These are phyloP conservation scores for Caenorhabditis macrosperma DNA, from an alignment of 2,888 invertebrate genomes.

Conservation along the genomic window DNA sequence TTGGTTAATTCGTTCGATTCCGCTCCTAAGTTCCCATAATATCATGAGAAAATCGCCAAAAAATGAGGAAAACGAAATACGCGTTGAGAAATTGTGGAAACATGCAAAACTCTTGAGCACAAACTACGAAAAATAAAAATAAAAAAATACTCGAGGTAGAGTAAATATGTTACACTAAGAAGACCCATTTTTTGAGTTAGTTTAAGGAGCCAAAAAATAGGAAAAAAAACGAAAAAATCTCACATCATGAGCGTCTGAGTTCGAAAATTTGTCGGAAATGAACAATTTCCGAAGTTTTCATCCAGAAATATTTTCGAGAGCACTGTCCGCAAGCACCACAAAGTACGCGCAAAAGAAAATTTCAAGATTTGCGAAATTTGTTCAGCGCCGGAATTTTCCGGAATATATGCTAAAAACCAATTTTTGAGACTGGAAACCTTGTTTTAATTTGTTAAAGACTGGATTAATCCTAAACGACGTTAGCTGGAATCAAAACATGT, in stretches of 20 bases:
- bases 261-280: slow-evolving; percentile 36
- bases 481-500: too few relatives aligned
- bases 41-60: neutral
- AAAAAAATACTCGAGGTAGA: slow-evolving; percentile 3
- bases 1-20: neutral
- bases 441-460: neutral
- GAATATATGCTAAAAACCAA: neutral
- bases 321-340: slow-evolving; percentile 34
- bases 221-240: slow-evolving; percentile 21
- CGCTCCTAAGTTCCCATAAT: neutral
- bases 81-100: neutral
- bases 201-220: neutral
- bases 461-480: too few relatives aligned
- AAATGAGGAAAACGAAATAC: neutral
- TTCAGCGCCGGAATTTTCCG: neutral
- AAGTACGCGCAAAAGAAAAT: slow-evolving; percentile 20
- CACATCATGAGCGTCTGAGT: slow-evolving; percentile 40
- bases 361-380: slow-evolving; percentile 9
- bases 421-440: neutral
- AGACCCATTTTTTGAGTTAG: slow-evolving; percentile 18
- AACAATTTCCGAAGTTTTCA: slow-evolving; percentile 37
- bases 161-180: neutral
- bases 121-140: neutral
- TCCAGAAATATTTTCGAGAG: neutral
- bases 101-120: too few relatives aligned